A percentile compares a stretch with the other conserved stretches of the same genome.
These are phyloP conservation scores for Stylophora pistillata DNA, from an alignment of 64 coral and sea anemone genomes.

Conservation along the genomic window DNA sequence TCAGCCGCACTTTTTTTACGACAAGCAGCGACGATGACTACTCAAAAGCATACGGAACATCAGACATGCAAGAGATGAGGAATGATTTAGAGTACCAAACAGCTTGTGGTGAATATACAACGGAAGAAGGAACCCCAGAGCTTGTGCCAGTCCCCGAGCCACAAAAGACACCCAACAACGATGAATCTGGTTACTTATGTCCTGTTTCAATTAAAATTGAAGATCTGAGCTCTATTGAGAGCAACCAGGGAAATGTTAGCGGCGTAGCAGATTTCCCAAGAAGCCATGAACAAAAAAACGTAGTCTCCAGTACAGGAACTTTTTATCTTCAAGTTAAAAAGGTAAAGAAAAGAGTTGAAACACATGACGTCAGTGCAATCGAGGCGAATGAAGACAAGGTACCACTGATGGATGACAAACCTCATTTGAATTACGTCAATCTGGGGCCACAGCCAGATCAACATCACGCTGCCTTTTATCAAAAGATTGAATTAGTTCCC, in stretches of 20 bases:
- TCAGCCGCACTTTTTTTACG: not conserved
- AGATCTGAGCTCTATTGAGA: not conserved
- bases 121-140: not conserved
- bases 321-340: too few species aligned
- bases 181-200: not conserved
- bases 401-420: too few species aligned
- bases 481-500: too few species aligned
- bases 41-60: not conserved
- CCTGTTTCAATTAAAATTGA: not conserved
- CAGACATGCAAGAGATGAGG: too few species aligned
- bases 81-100: not conserved
- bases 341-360: too few species aligned
- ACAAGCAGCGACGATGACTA: not conserved
- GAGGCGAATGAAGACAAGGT: too few species aligned
- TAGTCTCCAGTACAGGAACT: too few species aligned
- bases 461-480: too few species aligned
- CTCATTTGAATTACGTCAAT: too few species aligned
- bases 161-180: not conserved
- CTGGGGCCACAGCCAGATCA: too few species aligned
- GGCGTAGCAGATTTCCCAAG: not conserved
- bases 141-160: not conserved
- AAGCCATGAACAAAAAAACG: not conserved
- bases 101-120: not conserved
- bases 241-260: not conserved
- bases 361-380: too few species aligned